Conservation (phyloP, 2,797 vertebrate genomes). For the Rhinichthys osculus region DNA sequence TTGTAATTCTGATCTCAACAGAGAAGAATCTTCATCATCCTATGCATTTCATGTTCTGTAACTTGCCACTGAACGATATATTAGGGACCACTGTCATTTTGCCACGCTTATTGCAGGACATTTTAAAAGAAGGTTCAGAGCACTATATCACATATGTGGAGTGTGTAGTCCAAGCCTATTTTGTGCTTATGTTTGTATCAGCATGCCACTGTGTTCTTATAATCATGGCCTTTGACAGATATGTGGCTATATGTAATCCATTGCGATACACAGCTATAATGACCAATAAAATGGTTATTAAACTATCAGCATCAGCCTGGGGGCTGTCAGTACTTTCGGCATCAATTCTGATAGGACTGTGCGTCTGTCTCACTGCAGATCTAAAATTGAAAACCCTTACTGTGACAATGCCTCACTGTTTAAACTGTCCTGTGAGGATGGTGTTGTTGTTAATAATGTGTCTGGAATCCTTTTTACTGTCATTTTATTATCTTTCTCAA, state of each 20-base stretch:
- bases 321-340: slow-evolving; percentile 66
- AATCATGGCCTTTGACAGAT: slow-evolving; percentile 82
- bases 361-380: slow-evolving; percentile 72
- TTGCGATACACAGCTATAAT: slow-evolving; percentile 73
- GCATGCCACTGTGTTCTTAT: slow-evolving; percentile 76
- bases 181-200: slow-evolving; percentile 74
- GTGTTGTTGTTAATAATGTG: slow-evolving; percentile 73
- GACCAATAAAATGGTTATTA: slow-evolving; percentile 69
- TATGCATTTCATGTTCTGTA: slow-evolving; percentile 78
- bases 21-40: slow-evolving; percentile 74
- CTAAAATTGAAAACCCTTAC: slow-evolving; percentile 72
- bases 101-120: slow-evolving; percentile 69
- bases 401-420: slow-evolving; percentile 85
- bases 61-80: slow-evolving; percentile 75
- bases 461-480: slow-evolving; percentile 74
- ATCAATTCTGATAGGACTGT: slow-evolving; percentile 69
- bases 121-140: slow-evolving; percentile 70
- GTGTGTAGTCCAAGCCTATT: slow-evolving; percentile 78
- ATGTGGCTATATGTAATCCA: slow-evolving; percentile 80
- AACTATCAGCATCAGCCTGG: slow-evolving; percentile 61
- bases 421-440: slow-evolving; percentile 77
- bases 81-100: slow-evolving; percentile 71
- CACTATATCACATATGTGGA: slow-evolving; percentile 71
- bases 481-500: slow-evolving; percentile 66
- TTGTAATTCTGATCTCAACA: slow-evolving; percentile 59